Evolutionary conservation across 2,113 vertebrate genomes (phyloP), one percentile per base, ranked within the genome.

Genomic region (Oryzias celebensis): DNA sequence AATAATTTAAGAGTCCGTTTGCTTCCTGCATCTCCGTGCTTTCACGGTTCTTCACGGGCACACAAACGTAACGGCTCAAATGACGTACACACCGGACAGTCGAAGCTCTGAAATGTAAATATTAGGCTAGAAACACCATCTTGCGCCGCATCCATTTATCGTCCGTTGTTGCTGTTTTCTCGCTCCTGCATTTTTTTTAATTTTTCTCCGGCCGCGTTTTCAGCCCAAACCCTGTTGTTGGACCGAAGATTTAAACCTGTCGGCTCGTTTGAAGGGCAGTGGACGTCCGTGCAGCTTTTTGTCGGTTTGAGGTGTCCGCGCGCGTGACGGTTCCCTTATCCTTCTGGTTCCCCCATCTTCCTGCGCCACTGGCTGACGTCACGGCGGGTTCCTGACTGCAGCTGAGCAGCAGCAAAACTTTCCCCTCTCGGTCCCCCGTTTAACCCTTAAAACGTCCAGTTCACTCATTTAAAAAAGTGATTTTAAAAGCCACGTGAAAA

Each of bases 351-450:
- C 67, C 67, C 74, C 60, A 75, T 85, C 17, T 83, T 81, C 69
- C 61, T 80, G 86, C 86, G 43, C 65, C 81, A 77, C 52, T 26
- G 2, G 24, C 15, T 78, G 81, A 87, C 87, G 90, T 88, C 87
- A 89, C 62, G 16, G 0, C 3, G 31, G 52, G 48, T 47, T 31
- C 13, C 14, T 17, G 65, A 56, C 77, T 83, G 80, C 71, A 72
- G 78, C 23, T 17, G 16, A 58, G 65, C 48, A 23, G 41, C 65
- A 31, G 15, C 7, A 20, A 15, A 41, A 41, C 45, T 49, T 60
- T 36, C 36, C 8, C 10, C 36, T 36, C 10, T 12, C 10, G 8
- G 12, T 8, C 36, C 36, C 7, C 2, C 12, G 2, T 13, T 36
- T 2, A 36, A 1, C 36, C 7, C 6, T 7, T 8, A 36, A 36